A percentile compares a stretch with the other conserved stretches of the same genome.
Conservation (phyloP, 2,888 invertebrate species). For the Ceriagrion tenellum region DNA sequence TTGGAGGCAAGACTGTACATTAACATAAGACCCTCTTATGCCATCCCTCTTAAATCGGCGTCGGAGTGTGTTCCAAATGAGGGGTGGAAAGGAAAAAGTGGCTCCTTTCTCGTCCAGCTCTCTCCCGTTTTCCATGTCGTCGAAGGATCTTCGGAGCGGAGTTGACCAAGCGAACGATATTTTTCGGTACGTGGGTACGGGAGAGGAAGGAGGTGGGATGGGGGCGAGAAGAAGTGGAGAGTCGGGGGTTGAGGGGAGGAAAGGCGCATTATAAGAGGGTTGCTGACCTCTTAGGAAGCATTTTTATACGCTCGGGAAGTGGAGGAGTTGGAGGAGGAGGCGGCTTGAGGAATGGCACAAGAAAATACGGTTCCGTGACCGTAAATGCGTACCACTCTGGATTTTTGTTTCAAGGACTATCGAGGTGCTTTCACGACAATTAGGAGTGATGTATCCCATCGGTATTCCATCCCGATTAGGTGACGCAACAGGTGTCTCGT, state of each 20-base stretch:
- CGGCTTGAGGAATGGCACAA: conserved; percentile 6
- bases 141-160: background rate
- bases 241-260: background rate
- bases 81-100: too few species aligned
- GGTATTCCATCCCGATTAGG: background rate
- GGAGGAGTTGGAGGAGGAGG: background rate
- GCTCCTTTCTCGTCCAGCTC: too few species aligned
- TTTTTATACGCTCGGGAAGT: conserved; percentile 39
- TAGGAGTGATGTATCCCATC: background rate
- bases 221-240: background rate
- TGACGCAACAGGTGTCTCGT: background rate
- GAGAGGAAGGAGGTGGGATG: background rate
- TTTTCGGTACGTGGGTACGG: conserved; percentile 56
- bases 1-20: too few species aligned
- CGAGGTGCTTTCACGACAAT: background rate
- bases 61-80: too few species aligned
- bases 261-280: conserved; percentile 51
- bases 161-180: conserved; percentile 58
- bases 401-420: background rate
- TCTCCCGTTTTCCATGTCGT: background rate
- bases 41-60: too few species aligned
- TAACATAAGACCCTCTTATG: too few species aligned
- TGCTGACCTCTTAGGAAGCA: conserved; percentile 51
- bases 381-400: background rate
- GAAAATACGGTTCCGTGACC: conserved; percentile 22